A percentile compares a stretch with the other conserved stretches of the same genome.
These are phyloP conservation scores for Zingel zingel DNA, from an alignment of 2,113 vertebrate species.

Conservation along the genomic window DNA sequence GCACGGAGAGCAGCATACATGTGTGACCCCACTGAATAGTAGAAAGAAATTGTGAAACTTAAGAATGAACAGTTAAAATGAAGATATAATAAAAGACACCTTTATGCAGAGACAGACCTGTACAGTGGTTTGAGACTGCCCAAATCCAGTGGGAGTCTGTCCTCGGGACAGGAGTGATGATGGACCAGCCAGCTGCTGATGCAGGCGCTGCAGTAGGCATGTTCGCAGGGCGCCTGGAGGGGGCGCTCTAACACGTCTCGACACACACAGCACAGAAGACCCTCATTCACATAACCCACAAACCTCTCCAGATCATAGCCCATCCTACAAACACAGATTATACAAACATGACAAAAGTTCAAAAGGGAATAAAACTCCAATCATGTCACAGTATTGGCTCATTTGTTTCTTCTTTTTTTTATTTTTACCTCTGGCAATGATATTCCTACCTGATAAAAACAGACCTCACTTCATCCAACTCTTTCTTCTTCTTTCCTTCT, in stretches of 20 bases:
- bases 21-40: not conserved
- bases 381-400: not conserved
- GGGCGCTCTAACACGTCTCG: conserved; percentile 90
- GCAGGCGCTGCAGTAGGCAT: conserved; percentile 90
- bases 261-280: conserved; percentile 91
- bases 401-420: not conserved
- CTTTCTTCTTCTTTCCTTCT: conserved; percentile 20
- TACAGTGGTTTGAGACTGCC: conserved; percentile 87
- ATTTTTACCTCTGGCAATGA: not conserved
- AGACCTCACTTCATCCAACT: conserved; percentile 31
- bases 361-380: not conserved
- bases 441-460: conserved; percentile 67
- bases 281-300: conserved; percentile 92
- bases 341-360: not conserved
- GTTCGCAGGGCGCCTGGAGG: conserved; percentile 92
- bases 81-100: not conserved
- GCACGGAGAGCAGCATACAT: not conserved
- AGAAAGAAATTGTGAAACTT: not conserved
- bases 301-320: conserved; percentile 92
- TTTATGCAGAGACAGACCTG: conserved; percentile 79
- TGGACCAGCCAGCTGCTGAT: conserved; percentile 91
- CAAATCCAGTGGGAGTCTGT: conserved; percentile 87
- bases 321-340: conserved; percentile 79
- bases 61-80: not conserved
- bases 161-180: conserved; percentile 90